These are phyloP conservation scores for Tetragnatha montana DNA, from an alignment of 2,888 invertebrate genomes.

Conservation along the genomic window DNA sequence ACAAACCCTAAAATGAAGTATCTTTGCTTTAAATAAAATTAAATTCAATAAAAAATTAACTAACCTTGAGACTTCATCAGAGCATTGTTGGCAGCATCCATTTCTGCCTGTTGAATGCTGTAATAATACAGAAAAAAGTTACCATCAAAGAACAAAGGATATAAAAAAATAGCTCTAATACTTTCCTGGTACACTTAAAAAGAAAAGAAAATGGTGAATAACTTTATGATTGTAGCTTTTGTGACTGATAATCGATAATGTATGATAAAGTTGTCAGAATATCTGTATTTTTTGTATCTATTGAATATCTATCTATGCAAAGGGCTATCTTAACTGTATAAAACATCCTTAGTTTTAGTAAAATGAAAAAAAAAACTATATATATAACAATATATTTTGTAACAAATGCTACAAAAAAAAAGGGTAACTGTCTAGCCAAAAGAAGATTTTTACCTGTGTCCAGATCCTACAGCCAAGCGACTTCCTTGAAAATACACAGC, in stretches of 20 bases:
- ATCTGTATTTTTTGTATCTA: no score
- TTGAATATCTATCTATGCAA: no score
- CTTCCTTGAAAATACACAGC: constrained; percentile 96
- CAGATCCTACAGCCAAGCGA: constrained; percentile 91
- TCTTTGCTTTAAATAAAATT: no score
- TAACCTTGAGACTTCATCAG: constrained; percentile 87
- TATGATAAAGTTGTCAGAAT: neutral
- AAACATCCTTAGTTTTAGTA: no score
- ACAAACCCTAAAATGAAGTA: no score
- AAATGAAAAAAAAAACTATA: neutral
- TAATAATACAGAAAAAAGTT: constrained; percentile 51
- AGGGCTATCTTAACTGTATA: no score
- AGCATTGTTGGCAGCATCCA: constrained; percentile 97
- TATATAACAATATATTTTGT: neutral
- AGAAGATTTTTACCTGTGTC: constrained; percentile 81
- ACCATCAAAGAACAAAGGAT: neutral
- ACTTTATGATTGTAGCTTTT: neutral
- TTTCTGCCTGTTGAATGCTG: constrained; percentile 96
- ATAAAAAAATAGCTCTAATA: neutral
- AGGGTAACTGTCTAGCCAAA: neutral
- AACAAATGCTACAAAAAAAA: neutral
- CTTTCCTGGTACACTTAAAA: neutral
- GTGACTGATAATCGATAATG: neutral
- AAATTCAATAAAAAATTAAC: neutral
- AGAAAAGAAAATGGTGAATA: neutral